phyloP scores from a whole-genome alignment of 2,113 vertebrate species.

The Mandrillus leucophaeus region DNA sequence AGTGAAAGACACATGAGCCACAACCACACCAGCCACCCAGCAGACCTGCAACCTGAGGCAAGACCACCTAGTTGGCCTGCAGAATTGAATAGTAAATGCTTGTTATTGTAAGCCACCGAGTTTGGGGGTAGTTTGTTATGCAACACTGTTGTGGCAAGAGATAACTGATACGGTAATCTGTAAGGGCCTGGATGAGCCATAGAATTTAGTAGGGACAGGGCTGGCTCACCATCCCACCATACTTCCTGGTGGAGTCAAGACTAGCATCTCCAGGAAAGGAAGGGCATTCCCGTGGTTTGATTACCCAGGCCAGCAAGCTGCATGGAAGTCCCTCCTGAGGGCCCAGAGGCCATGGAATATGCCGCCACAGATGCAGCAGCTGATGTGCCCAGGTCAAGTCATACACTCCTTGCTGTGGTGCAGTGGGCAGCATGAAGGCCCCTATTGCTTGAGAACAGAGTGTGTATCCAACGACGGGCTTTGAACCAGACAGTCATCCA shows the following conservation, averaged over 20 bases:
- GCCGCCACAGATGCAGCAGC: background rate
- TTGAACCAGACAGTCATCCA: background rate
- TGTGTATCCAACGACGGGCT: background rate
- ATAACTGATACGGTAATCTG: no score
- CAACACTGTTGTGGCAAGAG: background rate
- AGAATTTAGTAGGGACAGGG: background rate
- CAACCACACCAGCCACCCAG: background rate
- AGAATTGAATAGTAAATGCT: background rate
- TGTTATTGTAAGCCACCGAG: background rate
- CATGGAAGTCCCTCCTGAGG: background rate
- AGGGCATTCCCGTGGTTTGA: fast-evolving
- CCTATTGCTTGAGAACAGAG: background rate
- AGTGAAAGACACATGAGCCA: background rate
- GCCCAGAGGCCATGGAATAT: background rate
- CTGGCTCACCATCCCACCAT: background rate
- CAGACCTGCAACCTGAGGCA: background rate
- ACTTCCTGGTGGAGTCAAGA: background rate
- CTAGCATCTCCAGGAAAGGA: background rate
- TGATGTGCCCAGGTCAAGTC: no score
- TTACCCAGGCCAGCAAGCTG: no score
- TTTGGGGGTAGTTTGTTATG: background rate
- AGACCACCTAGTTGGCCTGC: no score
- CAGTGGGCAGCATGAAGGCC: background rate
- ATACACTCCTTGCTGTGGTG: background rate
- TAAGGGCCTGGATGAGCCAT: background rate